Evolutionary conservation across 2,797 vertebrate genomes (phyloP).

Genomic region (Coranthus polyacanthus): DNA sequence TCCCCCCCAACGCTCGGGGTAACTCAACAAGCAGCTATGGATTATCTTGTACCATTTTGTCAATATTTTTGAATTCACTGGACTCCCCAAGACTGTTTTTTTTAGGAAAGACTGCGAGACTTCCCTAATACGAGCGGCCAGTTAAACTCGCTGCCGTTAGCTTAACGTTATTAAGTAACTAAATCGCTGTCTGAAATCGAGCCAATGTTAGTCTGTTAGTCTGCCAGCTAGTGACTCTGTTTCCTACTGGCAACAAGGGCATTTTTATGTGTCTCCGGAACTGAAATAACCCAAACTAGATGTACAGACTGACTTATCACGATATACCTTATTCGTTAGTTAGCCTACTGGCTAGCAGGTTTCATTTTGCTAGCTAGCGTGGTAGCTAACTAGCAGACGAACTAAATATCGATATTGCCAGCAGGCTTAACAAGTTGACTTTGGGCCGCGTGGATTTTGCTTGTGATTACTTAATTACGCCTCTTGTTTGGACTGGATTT

Average conservation of each 20-base stretch:
- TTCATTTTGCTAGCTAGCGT: slow-evolving; percentile 67
- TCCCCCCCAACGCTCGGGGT: slow-evolving; percentile 42
- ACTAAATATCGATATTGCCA: slow-evolving; percentile 41
- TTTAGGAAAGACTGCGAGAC: slow-evolving; percentile 44
- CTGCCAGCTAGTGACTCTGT: slow-evolving; percentile 7
- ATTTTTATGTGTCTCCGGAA: neutral
- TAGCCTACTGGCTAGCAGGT: slow-evolving; percentile 67
- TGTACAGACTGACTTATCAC: neutral
- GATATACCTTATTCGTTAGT: slow-evolving; percentile 24
- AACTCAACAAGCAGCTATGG: slow-evolving; percentile 57
- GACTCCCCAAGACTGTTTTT: slow-evolving; percentile 15
- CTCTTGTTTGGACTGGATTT: neutral
- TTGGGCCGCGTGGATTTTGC: slow-evolving; percentile 11
- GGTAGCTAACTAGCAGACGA: slow-evolving; percentile 68
- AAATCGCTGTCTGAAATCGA: slow-evolving; percentile 31
- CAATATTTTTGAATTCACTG: slow-evolving; percentile 8
- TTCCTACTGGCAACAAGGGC: neutral
- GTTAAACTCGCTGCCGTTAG: slow-evolving; percentile 60
- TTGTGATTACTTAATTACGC: neutral
- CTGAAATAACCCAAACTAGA: neutral
- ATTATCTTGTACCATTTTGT: slow-evolving; percentile 26
- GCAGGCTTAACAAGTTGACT: slow-evolving; percentile 31
- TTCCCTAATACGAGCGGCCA: slow-evolving; percentile 45
- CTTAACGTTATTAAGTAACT: slow-evolving; percentile 32
- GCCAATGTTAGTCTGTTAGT: slow-evolving; percentile 28